A percentile compares a stretch with the other conserved stretches of the same genome.
Conservation (phyloP, 2,113 vertebrate species). For the Corvus moneduloides region DNA sequence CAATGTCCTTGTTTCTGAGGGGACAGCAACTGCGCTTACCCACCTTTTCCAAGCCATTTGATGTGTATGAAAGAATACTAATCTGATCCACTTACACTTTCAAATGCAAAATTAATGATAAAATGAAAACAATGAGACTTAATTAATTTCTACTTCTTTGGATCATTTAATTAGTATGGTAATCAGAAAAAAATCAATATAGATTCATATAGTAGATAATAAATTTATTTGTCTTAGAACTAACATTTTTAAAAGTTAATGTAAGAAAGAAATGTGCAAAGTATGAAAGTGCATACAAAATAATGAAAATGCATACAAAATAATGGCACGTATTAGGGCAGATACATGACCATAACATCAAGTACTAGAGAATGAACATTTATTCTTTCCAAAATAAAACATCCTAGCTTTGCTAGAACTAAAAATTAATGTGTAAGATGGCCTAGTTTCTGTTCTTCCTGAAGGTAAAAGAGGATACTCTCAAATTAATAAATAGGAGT, state of each 20-base stretch:
- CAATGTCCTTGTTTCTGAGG: not conserved
- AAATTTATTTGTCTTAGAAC: not conserved
- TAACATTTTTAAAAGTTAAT: not conserved
- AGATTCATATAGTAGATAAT: not conserved
- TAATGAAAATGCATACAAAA: not conserved
- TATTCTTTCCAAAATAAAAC: not conserved
- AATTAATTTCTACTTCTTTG: not conserved
- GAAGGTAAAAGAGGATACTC: not conserved
- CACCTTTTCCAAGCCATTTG: not conserved
- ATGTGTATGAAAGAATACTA: not conserved
- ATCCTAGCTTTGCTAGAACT: not conserved
- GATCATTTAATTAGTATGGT: not conserved
- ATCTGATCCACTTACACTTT: not conserved
- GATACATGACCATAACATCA: not conserved
- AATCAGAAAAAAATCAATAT: not conserved
- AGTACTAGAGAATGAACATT: fast-evolving
- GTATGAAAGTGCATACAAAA: not conserved
- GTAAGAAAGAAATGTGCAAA: not conserved
- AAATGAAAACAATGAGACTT: not conserved
- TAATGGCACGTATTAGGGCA: not conserved
- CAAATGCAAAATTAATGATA: not conserved
- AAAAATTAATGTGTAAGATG: not conserved
- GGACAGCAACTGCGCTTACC: not conserved
- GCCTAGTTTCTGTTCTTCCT: not conserved
- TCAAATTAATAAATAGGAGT: not conserved